Conservation (phyloP, 2,797 vertebrate genomes). For the Gymnoscopelus braueri region DNA sequence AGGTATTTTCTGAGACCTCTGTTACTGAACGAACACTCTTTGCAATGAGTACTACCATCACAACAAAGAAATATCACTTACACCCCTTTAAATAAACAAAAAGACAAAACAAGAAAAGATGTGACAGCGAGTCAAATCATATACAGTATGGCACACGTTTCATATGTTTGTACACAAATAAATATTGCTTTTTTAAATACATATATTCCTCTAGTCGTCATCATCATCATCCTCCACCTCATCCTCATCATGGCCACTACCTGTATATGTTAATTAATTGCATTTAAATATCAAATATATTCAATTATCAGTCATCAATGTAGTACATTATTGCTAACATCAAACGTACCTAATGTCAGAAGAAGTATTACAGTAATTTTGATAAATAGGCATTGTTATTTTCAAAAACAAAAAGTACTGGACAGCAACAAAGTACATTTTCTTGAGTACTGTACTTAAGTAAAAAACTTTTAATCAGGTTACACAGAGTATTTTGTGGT, state of each 20-base stretch:
- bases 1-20: too few species aligned
- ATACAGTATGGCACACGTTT: conserved; percentile 71
- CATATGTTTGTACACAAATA: conserved; percentile 54
- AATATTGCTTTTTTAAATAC: conserved; percentile 80
- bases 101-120: conserved; percentile 39
- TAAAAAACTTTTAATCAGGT: too few species aligned
- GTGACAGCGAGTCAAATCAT: conserved; percentile 2
- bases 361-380: conserved; percentile 67
- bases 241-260: conserved; percentile 52
- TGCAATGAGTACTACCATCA: too few species aligned
- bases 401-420: conserved; percentile 52
- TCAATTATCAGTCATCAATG: conserved; percentile 58
- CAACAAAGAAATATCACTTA: too few species aligned
- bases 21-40: too few species aligned
- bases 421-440: too few species aligned
- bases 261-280: conserved; percentile 68
- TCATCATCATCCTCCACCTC: conserved; percentile 39
- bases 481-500: conserved; percentile 37
- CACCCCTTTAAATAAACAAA: not conserved
- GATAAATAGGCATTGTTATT: conserved; percentile 51
- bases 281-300: conserved; percentile 82
- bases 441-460: too few species aligned
- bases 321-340: conserved; percentile 83
- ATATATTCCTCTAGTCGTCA: conserved; percentile 49
- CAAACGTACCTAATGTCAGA: conserved; percentile 69